Evolutionary conservation across 2,113 vertebrate species (phyloP).

Genomic region (Pituophis catenifer): DNA sequence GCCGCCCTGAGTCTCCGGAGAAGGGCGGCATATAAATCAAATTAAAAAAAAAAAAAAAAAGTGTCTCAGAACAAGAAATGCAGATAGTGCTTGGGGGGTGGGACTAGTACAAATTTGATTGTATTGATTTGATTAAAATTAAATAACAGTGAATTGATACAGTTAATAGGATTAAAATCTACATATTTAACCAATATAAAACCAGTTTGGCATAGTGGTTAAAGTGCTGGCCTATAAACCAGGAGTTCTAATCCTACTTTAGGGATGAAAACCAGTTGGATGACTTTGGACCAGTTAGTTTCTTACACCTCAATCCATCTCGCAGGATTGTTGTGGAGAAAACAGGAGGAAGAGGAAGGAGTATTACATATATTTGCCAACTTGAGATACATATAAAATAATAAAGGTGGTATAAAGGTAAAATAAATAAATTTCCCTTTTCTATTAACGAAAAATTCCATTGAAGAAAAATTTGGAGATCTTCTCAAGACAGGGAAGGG

Average conservation of each 20-base stretch:
- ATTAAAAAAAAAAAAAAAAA: no score
- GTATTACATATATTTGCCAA: no score
- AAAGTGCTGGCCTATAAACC: not conserved
- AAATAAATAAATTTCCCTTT: not conserved
- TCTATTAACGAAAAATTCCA: not conserved
- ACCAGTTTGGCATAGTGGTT: not conserved
- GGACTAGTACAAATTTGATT: not conserved
- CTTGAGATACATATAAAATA: no score
- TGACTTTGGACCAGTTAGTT: not conserved
- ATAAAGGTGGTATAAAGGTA: not conserved
- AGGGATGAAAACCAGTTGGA: not conserved
- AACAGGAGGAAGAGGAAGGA: no score
- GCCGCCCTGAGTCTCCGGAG: no score
- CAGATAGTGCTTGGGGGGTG: not conserved
- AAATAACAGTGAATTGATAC: not conserved
- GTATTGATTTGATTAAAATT: not conserved
- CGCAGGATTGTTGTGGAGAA: no score
- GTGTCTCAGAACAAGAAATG: not conserved
- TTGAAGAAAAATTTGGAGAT: not conserved
- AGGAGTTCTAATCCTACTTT: not conserved
- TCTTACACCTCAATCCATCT: not conserved
- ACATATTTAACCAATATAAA: not conserved
- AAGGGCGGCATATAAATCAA: no score
- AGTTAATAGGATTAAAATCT: not conserved
- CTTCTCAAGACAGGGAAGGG: not conserved